Base-by-base conservation (phyloP, 2,888 invertebrate species). In the Macrophya annulata region DNA sequence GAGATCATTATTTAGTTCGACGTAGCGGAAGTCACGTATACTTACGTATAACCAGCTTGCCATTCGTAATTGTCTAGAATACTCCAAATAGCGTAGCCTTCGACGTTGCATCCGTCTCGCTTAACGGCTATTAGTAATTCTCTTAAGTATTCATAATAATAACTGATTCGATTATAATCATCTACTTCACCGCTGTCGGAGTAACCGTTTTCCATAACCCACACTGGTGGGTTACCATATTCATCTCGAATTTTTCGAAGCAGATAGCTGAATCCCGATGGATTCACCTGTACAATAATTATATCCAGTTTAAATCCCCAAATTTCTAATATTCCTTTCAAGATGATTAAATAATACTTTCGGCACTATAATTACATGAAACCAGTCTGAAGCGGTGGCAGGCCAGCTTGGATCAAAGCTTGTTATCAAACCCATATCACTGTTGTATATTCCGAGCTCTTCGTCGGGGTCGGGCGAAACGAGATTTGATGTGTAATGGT, bases 41-140 rank as follows among this genome's bases (percentile, higher is more conserved):
- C 96, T 95, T 94, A 96, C 95, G 95, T 95, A 91, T 95, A 97
- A 43, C 97, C 98, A 68, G 95, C 94, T 86, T 86, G 74, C 94
- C 94, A 94, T 89, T 94, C 95, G 87, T 94, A 94, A 87, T 94
- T 94, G 87, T 95, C 95, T 87, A 94, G 87, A 9, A 94, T 88
- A 3, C 94, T 93, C 94, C 94, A 94, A 5, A 92, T 90, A 0
- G 92, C 90, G 89, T 94, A 95, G 0, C 93, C 94, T 43, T 88
- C 91, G 0, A 95, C 88, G 86, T 95, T 93, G 84, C 94, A 94
- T 0, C 94, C 94, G 5, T 94, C 93, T 8, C 86, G 84, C 5
- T 90, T 31, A 45, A 92, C 87, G 0, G 92, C 92, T 1, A 87
- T 77, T 12, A 92, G 87, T 87, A 93, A 88, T 86, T 90, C 88